Conservation (phyloP, 2,797 vertebrate species). For the Tarsius wallacei region DNA sequence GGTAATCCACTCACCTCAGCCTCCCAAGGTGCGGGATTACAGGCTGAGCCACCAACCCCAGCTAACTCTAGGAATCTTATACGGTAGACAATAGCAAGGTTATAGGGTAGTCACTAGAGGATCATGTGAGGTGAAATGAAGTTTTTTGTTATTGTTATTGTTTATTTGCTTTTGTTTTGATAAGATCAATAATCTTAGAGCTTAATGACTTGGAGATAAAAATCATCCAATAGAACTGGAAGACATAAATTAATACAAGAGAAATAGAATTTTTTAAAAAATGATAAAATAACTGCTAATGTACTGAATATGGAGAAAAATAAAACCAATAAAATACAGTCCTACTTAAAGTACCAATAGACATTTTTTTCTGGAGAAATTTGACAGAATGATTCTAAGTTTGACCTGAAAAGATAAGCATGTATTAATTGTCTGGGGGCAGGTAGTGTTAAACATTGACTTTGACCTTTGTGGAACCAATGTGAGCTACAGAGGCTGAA, state of each 20-base stretch:
- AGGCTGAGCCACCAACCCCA: too few species aligned
- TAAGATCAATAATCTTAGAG: neutral
- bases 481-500: too few species aligned
- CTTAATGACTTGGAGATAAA: neutral
- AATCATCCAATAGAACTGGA: neutral
- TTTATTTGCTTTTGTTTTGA: neutral
- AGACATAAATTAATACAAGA: neutral
- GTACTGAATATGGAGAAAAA: too few species aligned
- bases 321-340: too few species aligned
- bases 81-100: neutral
- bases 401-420: too few species aligned
- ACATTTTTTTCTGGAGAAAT: too few species aligned
- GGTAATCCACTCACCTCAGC: neutral
- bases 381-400: too few species aligned
- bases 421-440: too few species aligned
- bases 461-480: too few species aligned
- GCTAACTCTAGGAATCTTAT: neutral
- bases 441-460: too few species aligned
- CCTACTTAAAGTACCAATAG: too few species aligned
- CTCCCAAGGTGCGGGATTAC: neutral
- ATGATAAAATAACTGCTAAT: too few species aligned
- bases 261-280: neutral
- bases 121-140: neutral
- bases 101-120: neutral
- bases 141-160: neutral